phyloP scores from a whole-genome alignment of 1,140 invertebrate species.

The Bombyx mori region DNA sequence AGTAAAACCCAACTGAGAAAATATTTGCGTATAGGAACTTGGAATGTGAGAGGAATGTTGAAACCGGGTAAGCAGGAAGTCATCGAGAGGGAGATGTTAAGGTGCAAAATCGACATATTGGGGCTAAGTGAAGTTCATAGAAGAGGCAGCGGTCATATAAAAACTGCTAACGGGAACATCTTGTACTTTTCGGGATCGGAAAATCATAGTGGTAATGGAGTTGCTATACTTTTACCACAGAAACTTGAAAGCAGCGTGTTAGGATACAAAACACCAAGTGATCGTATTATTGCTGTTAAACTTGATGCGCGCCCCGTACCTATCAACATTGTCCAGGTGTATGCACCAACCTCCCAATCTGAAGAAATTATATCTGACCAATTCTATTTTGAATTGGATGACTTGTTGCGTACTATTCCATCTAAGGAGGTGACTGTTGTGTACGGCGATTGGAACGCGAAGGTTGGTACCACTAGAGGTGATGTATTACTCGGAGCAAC shows the following conservation, averaged over 20 bases:
- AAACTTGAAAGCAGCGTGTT: not conserved
- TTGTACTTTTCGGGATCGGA: not conserved
- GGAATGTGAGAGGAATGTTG: constrained; percentile 8
- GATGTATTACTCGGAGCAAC: not conserved
- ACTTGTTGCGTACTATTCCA: not conserved
- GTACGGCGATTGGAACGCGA: not conserved
- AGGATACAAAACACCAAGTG: not conserved
- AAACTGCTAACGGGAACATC: constrained; percentile 5
- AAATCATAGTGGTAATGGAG: not conserved
- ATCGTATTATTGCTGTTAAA: not conserved
- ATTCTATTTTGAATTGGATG: not conserved
- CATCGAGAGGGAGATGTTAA: constrained; percentile 4
- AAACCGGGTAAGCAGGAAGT: not conserved
- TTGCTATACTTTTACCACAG: not conserved
- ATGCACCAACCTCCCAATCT: not conserved
- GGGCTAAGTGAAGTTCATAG: constrained; percentile 7
- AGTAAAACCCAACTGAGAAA: constrained; percentile 1
- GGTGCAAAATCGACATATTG: constrained; percentile 6
- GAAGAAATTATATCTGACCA: not conserved
- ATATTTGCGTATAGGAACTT: constrained; percentile 7
- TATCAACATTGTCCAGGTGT: not conserved
- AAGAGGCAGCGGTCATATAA: constrained; percentile 5
- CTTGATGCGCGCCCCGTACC: not conserved
- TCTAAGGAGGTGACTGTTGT: not conserved
- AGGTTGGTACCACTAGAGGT: not conserved